These are phyloP conservation scores for Helicolenus hilgendorfi DNA, from an alignment of 2,797 vertebrate species.

Conservation along the genomic window DNA sequence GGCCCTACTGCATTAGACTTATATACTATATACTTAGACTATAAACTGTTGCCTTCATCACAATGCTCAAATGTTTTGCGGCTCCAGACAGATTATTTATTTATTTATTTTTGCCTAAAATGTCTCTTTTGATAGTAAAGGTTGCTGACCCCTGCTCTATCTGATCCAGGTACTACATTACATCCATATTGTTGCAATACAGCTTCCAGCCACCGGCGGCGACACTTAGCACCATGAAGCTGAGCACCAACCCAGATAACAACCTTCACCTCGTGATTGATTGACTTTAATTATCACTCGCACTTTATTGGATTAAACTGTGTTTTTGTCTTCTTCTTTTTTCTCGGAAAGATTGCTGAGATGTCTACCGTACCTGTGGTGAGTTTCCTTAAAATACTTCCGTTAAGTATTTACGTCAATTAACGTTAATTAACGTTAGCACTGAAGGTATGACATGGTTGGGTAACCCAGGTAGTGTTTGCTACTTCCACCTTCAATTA, in stretches of 20 bases:
- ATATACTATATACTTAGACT: no score
- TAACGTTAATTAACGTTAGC: background rate
- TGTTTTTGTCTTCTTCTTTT: background rate
- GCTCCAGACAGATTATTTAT: no score
- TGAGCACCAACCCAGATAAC: background rate
- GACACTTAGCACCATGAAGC: background rate
- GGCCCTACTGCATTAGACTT: no score
- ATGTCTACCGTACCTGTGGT: background rate
- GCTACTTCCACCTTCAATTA: background rate
- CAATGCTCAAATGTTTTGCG: no score
- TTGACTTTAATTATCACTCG: background rate
- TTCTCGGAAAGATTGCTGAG: fast-evolving
- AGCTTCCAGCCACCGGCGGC: background rate
- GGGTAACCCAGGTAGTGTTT: background rate
- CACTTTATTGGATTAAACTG: background rate
- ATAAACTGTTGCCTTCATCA: no score
- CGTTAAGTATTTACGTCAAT: background rate
- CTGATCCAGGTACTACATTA: background rate
- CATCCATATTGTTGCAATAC: background rate
- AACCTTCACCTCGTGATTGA: background rate
- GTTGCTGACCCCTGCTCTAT: no score
- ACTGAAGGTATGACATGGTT: background rate
- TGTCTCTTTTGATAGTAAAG: no score
- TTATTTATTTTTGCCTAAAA: no score
- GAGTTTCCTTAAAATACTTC: background rate